A percentile compares a stretch with the other conserved stretches of the same genome.
phyloP scores from a whole-genome alignment of 2,113 vertebrate genomes.

The Enhydra lutris region DNA sequence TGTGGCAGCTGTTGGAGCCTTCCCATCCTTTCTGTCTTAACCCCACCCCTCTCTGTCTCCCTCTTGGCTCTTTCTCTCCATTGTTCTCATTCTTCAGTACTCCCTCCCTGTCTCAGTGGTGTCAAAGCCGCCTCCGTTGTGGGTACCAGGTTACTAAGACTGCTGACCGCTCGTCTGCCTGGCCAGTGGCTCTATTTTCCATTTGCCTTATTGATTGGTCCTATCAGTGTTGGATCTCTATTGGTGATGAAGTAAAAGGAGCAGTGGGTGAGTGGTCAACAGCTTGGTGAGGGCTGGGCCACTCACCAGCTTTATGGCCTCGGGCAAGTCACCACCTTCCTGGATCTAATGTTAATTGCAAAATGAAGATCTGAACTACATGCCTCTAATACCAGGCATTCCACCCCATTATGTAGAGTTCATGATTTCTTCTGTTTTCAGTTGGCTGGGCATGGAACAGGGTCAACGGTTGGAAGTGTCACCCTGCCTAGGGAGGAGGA shows the following conservation, averaged over 20 bases:
- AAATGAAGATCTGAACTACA: not conserved
- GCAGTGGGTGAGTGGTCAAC: not conserved
- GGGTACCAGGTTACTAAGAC: not conserved
- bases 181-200: not conserved
- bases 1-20: not conserved
- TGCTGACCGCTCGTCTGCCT: not conserved
- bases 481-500: not conserved
- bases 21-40: not conserved
- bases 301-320: not conserved
- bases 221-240: not conserved
- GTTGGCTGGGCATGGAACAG: not conserved
- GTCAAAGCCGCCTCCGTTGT: not conserved
- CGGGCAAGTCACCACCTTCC: not conserved
- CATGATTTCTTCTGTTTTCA: not conserved
- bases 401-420: not conserved
- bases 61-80: not conserved
- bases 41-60: not conserved
- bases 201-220: not conserved
- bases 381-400: not conserved
- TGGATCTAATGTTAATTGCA: not conserved
- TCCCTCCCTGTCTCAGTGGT: not conserved
- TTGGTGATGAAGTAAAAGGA: not conserved
- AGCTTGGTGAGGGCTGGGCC: not conserved
- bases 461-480: not conserved
- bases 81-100: not conserved